phyloP scores from a whole-genome alignment of 2,113 vertebrate genomes.

The Gavialis gangeticus region DNA sequence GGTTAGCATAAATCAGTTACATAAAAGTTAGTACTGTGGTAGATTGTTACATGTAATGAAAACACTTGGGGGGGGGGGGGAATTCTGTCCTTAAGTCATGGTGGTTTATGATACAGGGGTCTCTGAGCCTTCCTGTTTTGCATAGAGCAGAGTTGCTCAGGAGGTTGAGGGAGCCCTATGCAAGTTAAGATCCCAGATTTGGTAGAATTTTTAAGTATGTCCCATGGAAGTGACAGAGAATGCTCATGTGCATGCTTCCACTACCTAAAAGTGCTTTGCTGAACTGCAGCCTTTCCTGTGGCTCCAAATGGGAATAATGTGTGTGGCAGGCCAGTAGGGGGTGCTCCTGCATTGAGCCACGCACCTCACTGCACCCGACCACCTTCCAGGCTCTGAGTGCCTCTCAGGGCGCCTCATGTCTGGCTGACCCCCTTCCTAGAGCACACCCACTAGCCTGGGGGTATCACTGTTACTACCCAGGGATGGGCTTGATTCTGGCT shows the following conservation, averaged over 20 bases:
- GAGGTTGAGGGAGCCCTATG: background rate
- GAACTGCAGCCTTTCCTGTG: fast-evolving
- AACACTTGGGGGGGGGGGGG: background rate
- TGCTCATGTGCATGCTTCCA: background rate
- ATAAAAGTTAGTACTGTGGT: background rate
- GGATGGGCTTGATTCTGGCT: no score
- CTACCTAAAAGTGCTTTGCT: background rate
- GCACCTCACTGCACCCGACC: no score
- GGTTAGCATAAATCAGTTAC: background rate
- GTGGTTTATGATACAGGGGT: background rate
- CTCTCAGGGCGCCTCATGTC: no score
- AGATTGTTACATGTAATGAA: background rate
- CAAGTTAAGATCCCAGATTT: background rate
- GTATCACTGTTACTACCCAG: no score
- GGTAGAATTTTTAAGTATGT: background rate
- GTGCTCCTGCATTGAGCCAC: no score
- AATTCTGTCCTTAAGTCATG: background rate
- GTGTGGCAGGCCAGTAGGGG: background rate
- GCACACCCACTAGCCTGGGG: no score
- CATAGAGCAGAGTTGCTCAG: background rate
- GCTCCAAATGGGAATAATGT: background rate
- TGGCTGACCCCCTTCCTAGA: no score
- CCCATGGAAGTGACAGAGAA: background rate
- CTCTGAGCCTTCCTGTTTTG: background rate
- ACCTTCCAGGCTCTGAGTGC: no score